Base-by-base conservation (phyloP, 2,888 invertebrate genomes). In the Xanthorhoe designata region DNA sequence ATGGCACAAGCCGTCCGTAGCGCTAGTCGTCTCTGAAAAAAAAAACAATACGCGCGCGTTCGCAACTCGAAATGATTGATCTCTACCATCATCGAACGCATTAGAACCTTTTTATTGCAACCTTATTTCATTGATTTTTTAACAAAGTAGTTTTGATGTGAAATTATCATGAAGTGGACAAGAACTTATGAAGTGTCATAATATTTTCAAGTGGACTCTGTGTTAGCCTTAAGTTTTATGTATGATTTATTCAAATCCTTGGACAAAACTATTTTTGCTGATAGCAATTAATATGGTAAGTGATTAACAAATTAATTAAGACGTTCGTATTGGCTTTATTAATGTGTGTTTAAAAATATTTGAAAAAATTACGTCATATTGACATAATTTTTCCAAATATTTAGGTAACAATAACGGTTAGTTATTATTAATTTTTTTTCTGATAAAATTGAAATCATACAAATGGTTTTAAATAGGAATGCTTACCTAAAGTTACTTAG, bases 181-280 rank as follows among this genome's bases (percentile, higher is more conserved):
- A 77, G 78, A 81, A 84, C 70, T 77, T 76, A 74, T 74, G 79
- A 81, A 83, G 82, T 86, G 86, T 75, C 76, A 75, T 83, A 82
- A 77, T 64, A 72, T 82, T 86, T 84, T 89, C 88, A 86, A 90
- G 90, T 86, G 90, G 87, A 88, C 88, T 86, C 78, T 85, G 91
- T 87, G 89, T 76, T 84, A 83, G 84, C 81, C 85, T 86, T 81
- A 89, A 88, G 80, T 88, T 93, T 88, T 91, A 93, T 93, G 92
- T 92, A 93, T 93, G 92, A 92, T 92, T 93, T 92, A 92, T 93
- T 91, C 89, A 92, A 92, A 83, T 88, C 86, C 85, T 88, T 88
- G 92, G 92, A 91, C 83, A 88, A 88, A 87, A 83, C 84, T 91
- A 88, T 82, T 90, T 91, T 91, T 92, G 91, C 91, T 92, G 72